These are phyloP conservation scores for Prenolepis imparis DNA, from an alignment of 2,888 invertebrate species.

Conservation along the genomic window DNA sequence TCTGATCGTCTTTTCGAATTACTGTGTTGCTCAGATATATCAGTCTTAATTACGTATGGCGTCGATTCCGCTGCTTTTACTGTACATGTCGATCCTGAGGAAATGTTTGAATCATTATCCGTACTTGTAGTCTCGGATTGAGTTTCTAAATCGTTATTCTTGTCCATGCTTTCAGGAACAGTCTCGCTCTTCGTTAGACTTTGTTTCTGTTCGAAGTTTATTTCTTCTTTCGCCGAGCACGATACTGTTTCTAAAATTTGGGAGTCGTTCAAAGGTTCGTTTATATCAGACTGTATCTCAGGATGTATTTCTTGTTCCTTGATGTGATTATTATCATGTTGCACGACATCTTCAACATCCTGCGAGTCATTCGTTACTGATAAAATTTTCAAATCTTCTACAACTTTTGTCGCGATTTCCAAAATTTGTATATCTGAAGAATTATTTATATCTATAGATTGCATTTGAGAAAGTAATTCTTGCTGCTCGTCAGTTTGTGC, in stretches of 20 bases:
- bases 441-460: conserved; percentile 7
- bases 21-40: background rate
- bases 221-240: background rate
- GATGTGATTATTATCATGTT: background rate
- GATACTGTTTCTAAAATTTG: background rate
- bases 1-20: background rate
- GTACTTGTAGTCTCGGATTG: background rate
- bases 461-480: background rate
- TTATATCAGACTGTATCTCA: background rate
- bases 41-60: conserved; percentile 19
- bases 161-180: background rate
- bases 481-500: conserved; percentile 13
- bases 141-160: background rate
- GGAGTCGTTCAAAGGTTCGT: background rate
- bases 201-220: conserved; percentile 7
- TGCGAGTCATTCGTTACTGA: background rate
- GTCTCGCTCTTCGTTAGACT: background rate
- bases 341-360: background rate
- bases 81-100: background rate
- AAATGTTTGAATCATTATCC: background rate
- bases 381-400: background rate
- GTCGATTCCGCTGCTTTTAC: background rate
- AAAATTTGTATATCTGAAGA: background rate
- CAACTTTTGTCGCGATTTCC: background rate
- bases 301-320: background rate